Evolutionary conservation across 2,797 vertebrate genomes (phyloP).

Genomic region (Galaxias olidus): DNA sequence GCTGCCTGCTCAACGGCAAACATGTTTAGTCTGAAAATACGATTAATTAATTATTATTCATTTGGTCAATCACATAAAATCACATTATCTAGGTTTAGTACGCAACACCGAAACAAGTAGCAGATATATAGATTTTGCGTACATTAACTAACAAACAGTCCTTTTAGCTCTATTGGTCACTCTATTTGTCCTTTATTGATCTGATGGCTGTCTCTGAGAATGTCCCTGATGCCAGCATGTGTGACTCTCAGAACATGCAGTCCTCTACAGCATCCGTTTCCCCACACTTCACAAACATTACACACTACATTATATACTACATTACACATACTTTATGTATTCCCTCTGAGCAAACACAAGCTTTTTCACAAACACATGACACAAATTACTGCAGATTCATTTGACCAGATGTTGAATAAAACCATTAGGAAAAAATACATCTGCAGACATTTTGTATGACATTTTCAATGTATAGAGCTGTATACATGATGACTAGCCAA

Average conservation of each 20-base stretch:
- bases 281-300: conserved; percentile 17
- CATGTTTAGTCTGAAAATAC: not conserved
- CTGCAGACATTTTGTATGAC: not conserved
- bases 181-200: not conserved
- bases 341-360: not conserved
- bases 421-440: no score
- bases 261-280: conserved; percentile 8
- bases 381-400: no score
- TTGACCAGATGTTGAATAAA: no score
- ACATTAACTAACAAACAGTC: no score
- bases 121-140: conserved; percentile 6
- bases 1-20: no score
- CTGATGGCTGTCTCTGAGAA: conserved; percentile 30
- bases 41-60: not conserved
- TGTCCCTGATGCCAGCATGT: conserved; percentile 26
- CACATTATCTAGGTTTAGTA: not conserved
- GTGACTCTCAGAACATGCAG: not conserved
- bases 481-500: not conserved
- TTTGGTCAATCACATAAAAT: no score
- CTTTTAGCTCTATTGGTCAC: not conserved
- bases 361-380: not conserved
- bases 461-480: not conserved
- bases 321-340: not conserved
- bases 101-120: not conserved
- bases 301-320: no score